Conservation (phyloP, 1,140 invertebrate genomes). For the Mya arenaria region DNA sequence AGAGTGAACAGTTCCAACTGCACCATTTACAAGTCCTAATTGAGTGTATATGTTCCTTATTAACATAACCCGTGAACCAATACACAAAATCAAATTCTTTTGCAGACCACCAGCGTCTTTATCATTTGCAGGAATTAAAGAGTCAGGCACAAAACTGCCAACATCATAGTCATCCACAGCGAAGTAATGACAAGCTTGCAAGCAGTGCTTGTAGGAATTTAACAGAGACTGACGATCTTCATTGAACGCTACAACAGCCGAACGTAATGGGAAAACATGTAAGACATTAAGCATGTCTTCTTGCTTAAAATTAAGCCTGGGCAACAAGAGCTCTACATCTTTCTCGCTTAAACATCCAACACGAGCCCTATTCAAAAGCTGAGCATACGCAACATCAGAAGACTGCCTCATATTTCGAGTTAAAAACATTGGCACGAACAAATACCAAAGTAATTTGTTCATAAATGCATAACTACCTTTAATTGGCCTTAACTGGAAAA, state of each 20-base stretch:
- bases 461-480: background rate
- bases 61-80: constrained; percentile 29
- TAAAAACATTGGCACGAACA: background rate
- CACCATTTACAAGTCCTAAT: constrained; percentile 39
- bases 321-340: background rate
- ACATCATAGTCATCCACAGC: constrained; percentile 1
- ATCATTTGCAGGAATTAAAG: background rate
- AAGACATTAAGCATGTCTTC: constrained; percentile 13
- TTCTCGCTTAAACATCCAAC: background rate
- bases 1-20: constrained; percentile 22
- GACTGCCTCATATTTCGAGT: background rate
- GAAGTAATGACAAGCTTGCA: constrained; percentile 6
- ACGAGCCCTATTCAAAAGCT: background rate
- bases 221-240: background rate
- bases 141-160: constrained; percentile 12
- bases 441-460: background rate
- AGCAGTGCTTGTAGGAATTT: background rate
- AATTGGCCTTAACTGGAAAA: background rate
- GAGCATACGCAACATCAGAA: background rate
- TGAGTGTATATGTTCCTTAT: constrained; percentile 36
- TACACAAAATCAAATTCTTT: background rate
- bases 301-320: background rate
- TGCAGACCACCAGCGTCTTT: constrained; percentile 12
- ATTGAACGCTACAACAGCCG: constrained; percentile 8
- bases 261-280: constrained; percentile 27